phyloP scores from a whole-genome alignment of 1,140 invertebrate species.

The Acromyrmex charruanus region DNA sequence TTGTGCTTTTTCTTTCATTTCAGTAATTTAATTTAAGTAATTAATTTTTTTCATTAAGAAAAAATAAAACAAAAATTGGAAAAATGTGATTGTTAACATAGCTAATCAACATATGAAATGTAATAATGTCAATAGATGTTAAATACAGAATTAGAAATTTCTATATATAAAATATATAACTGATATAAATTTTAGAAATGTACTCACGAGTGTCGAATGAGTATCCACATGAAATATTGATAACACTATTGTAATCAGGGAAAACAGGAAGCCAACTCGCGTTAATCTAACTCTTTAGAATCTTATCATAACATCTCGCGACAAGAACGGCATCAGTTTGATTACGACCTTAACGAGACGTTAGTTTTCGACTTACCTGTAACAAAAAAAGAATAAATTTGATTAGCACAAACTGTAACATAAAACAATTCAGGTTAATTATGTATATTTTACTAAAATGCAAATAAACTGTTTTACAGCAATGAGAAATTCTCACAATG shows the following conservation, averaged over 20 bases:
- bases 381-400: conserved; percentile 28
- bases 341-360: background rate
- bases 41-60: background rate
- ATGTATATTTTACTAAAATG: background rate
- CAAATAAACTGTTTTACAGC: background rate
- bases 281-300: too few relatives aligned
- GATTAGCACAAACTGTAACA: background rate
- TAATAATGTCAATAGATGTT: background rate
- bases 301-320: too few relatives aligned
- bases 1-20: background rate
- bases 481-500: background rate
- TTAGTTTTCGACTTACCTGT: conserved; percentile 12
- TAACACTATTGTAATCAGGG: too few relatives aligned
- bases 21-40: background rate
- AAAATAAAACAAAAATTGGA: background rate
- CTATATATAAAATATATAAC: background rate
- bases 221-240: too few relatives aligned
- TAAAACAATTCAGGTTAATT: background rate
- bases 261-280: too few relatives aligned
- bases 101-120: background rate
- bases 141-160: background rate
- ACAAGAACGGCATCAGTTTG: background rate
- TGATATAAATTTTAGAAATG: background rate
- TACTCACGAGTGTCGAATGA: conserved; percentile 4
- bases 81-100: background rate